Percentiles rank a stretch among this genome's conserved stretches.
These are phyloP conservation scores for Drosophila melanosoma DNA, from an alignment of 2,888 invertebrate genomes.

Conservation along the genomic window DNA sequence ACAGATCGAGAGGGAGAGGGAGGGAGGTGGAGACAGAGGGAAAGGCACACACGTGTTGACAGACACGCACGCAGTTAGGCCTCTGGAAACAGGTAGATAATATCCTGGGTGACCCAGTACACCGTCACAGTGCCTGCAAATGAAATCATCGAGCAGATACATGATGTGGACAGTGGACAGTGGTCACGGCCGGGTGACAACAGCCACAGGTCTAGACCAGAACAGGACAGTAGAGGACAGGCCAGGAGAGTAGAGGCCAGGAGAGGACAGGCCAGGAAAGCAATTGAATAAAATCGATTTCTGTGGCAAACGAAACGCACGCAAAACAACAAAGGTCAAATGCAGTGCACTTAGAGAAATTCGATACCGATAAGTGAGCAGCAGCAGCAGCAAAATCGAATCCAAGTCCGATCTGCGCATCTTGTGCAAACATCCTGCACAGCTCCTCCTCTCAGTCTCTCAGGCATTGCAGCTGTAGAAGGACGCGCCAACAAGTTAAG, in stretches of 20 bases:
- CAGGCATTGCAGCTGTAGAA: conserved; percentile 25
- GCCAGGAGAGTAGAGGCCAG: neutral
- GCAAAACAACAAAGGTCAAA: conserved; percentile 62
- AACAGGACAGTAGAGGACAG: neutral
- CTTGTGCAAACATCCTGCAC: conserved; percentile 64
- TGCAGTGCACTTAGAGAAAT: conserved; percentile 51
- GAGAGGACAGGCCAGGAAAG: neutral
- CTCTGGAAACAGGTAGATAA: conserved; percentile 26
- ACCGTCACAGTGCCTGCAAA: conserved; percentile 54
- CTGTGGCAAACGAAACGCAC: conserved; percentile 4
- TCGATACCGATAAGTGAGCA: conserved; percentile 53
- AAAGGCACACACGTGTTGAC: conserved; percentile 43
- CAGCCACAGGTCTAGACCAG: conserved; percentile 52
- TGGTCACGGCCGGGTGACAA: conserved; percentile 72
- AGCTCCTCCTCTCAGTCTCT: neutral
- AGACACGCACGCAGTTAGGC: conserved; percentile 52
- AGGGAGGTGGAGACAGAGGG: neutral
- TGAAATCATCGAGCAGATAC: conserved; percentile 69
- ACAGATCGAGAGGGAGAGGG: conserved; percentile 1
- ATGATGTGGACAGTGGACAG: conserved; percentile 30
- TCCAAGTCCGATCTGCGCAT: conserved; percentile 45
- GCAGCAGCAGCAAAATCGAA: conserved; percentile 30
- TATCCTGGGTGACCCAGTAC: conserved; percentile 15
- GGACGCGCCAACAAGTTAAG: conserved; percentile 53
- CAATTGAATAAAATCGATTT: conserved; percentile 71